A percentile compares a stretch with the other conserved stretches of the same genome.
phyloP scores from a whole-genome alignment of 2,113 vertebrate genomes.

The Felis catus region DNA sequence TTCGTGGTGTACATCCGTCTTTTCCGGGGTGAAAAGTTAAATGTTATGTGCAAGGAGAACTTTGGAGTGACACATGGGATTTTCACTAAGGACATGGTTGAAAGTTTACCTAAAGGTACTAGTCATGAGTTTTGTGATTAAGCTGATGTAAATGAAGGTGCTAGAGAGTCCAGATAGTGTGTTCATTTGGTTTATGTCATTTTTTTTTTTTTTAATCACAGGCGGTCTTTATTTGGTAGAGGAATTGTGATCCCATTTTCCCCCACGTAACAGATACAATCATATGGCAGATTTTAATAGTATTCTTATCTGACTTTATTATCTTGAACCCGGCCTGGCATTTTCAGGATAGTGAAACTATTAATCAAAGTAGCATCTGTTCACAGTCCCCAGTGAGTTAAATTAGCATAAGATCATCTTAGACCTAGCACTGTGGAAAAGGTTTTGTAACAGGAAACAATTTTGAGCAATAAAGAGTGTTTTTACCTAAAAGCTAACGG shows the following conservation, averaged over 20 bases:
- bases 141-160: neutral
- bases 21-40: neutral
- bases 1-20: neutral
- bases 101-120: neutral
- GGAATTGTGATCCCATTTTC: slow-evolving; percentile 38
- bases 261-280: slow-evolving; percentile 32
- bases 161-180: neutral
- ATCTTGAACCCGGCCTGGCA: slow-evolving; percentile 74
- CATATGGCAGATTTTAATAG: slow-evolving; percentile 61
- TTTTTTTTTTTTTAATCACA: neutral
- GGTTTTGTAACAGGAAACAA: slow-evolving; percentile 71
- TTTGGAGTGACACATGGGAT: neutral
- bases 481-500: slow-evolving; percentile 76
- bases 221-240: neutral
- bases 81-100: neutral
- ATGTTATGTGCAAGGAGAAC: neutral
- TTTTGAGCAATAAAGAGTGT: slow-evolving; percentile 75
- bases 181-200: neutral
- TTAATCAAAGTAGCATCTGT: slow-evolving; percentile 81
- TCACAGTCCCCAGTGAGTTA: slow-evolving; percentile 73
- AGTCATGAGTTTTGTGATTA: neutral
- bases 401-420: slow-evolving; percentile 76
- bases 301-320: slow-evolving; percentile 76
- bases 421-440: slow-evolving; percentile 21
- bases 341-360: slow-evolving; percentile 73